phyloP scores from a whole-genome alignment of 2,888 invertebrate species.

The Acanthoscelides obtectus region DNA sequence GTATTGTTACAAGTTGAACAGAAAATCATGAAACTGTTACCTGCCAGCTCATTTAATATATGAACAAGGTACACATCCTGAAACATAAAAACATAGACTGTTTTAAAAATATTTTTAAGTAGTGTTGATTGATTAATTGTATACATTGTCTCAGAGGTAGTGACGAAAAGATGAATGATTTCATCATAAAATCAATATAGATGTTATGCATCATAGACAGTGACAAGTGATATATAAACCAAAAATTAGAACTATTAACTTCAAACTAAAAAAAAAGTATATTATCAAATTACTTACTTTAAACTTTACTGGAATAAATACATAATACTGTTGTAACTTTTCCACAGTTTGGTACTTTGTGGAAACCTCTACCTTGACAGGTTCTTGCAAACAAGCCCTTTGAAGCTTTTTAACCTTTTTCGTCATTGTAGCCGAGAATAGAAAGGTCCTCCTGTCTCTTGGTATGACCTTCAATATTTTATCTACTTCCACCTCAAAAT shows the following conservation, averaged over 20 bases:
- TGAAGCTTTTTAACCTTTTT: conserved; percentile 95
- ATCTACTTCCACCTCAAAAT: conserved; percentile 96
- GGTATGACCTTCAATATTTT: conserved; percentile 92
- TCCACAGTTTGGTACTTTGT: conserved; percentile 98
- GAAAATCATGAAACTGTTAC: conserved; percentile 96
- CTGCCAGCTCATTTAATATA: conserved; percentile 89
- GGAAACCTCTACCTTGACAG: conserved; percentile 93
- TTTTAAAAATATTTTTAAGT: too few relatives aligned
- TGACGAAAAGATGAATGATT: conserved; percentile 32
- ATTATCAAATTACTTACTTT: conserved; percentile 63
- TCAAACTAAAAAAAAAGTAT: too few relatives aligned
- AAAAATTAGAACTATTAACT: too few relatives aligned
- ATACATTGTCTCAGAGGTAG: conserved; percentile 35
- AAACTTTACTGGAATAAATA: conserved; percentile 93
- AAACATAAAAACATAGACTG: conserved; percentile 21
- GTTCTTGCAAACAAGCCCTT: conserved; percentile 88
- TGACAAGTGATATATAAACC: too few relatives aligned
- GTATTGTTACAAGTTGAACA: conserved; percentile 93
- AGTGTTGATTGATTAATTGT: conserved; percentile 8
- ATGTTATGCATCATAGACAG: conserved; percentile 26
- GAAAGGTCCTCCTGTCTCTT: conserved; percentile 81
- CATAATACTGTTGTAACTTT: conserved; percentile 88
- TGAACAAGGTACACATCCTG: conserved; percentile 95
- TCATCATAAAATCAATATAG: conserved; percentile 19
- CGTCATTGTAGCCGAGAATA: conserved; percentile 99